Evolutionary conservation across 92 coral and sea anemone genomes (phyloP), one percentile per base, ranked within the genome.

Genomic region (Virgularia gustaviana): DNA sequence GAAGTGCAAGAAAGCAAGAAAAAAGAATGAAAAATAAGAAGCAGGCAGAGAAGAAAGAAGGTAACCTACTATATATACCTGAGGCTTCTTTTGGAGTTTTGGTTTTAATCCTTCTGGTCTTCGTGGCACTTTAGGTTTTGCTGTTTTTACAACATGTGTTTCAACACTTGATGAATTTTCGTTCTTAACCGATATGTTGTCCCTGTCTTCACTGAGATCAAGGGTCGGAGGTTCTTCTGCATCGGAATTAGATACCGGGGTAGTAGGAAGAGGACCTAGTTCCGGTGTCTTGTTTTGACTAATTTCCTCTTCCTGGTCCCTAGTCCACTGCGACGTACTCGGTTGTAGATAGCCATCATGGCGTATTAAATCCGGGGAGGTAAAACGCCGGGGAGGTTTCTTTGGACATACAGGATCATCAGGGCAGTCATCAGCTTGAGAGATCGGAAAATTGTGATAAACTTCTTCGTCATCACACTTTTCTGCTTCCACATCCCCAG

Each of bases 381-480:
- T 15, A 52, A 52, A 52, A 22, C 8, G 3, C 58, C 58, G 58
- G 30, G 58, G 58, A 11, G 58, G 58, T 15, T 52, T 52, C 6
- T 7, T 52, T 6, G 58, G 58, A 25, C 20, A 47, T 3, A 12
- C 10, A 1, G 3, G 58, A 25, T 66, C 19, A 13, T 66, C 73
- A 3, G 73, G 49, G 42, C 13, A 23, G 19, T 66, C 73, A 29
- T 29, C 25, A 9, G 73, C 24, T 27, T 44, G 57, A 22, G 73
- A 66, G 23, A 43, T 66, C 19, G 73, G 73, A 28, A 66, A 66
- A 66, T 66, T 66, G 33, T 66, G 52, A 30, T 66, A 66, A 27
- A 66, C 28, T 33, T 52, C 30, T 20, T 52, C 58, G 13, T 52
- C 29, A 1, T 43, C 57, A 41, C 15, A 19, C 12, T 62, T 41